Evolutionary conservation across 1,140 invertebrate species (phyloP).

Genomic region (Lordiphosa mommai): DNA sequence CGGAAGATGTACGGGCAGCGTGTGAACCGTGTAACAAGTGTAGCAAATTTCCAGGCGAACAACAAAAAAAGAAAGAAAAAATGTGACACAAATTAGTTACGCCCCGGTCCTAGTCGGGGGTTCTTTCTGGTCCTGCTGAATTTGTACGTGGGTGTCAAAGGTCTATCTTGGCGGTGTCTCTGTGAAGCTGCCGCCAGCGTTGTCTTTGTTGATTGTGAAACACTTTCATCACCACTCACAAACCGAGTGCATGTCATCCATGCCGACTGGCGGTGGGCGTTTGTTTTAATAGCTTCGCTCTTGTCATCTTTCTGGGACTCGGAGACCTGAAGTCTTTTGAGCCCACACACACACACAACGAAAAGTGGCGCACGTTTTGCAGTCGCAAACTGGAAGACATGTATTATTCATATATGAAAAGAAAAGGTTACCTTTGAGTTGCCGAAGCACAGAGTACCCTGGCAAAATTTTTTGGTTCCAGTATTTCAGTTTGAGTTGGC

Average conservation of each 20-base stretch:
- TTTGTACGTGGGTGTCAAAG: slow-evolving; percentile 46
- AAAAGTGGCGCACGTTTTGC: slow-evolving; percentile 28
- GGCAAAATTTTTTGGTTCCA: background rate
- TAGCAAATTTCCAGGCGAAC: slow-evolving; percentile 49
- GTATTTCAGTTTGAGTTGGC: no score
- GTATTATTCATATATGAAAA: slow-evolving; percentile 1
- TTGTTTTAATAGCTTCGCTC: slow-evolving; percentile 65
- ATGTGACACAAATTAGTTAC: slow-evolving; percentile 76
- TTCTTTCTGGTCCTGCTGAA: background rate
- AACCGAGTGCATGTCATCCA: slow-evolving; percentile 58
- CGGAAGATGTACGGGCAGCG: slow-evolving; percentile 60
- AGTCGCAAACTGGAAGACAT: slow-evolving; percentile 1
- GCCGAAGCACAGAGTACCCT: background rate
- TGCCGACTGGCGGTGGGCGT: slow-evolving; percentile 62
- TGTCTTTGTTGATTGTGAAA: slow-evolving; percentile 70
- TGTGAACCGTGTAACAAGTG: slow-evolving; percentile 79
- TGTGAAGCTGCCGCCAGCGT: slow-evolving; percentile 60
- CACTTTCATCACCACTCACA: slow-evolving; percentile 66
- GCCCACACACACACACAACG: slow-evolving; percentile 55
- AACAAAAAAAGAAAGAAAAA: slow-evolving; percentile 31
- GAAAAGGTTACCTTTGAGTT: no score
- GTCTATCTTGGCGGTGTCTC: slow-evolving; percentile 11
- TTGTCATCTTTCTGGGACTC: slow-evolving; percentile 40
- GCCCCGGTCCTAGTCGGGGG: slow-evolving; percentile 25
- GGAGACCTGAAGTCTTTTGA: slow-evolving; percentile 35